A percentile compares a stretch with the other conserved stretches of the same genome.
These are phyloP conservation scores for Rhinichthys klamathensis DNA, from an alignment of 2,113 vertebrate species.

Conservation along the genomic window DNA sequence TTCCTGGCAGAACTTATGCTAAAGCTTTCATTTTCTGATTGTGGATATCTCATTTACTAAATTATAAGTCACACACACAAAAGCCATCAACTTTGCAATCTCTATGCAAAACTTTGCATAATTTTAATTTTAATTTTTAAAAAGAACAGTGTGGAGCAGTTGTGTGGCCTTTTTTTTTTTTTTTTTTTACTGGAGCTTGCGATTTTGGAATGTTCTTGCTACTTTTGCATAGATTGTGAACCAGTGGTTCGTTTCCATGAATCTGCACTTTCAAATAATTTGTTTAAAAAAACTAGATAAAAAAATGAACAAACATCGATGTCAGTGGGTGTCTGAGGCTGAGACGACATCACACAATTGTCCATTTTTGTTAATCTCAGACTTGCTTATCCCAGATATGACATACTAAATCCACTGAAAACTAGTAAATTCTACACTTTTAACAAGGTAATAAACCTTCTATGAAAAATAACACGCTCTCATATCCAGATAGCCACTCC, in stretches of 20 bases:
- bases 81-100: not conserved
- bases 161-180: too few species aligned
- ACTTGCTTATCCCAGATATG: not conserved
- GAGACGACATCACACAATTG: not conserved
- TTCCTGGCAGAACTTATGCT: too few species aligned
- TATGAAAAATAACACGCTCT: not conserved
- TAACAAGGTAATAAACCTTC: not conserved
- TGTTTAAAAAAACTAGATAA: not conserved
- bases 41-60: not conserved
- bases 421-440: not conserved
- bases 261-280: not conserved
- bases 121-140: too few species aligned
- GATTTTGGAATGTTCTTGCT: not conserved
- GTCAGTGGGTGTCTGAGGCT: not conserved
- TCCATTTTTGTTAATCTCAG: not conserved
- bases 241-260: not conserved
- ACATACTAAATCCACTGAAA: not conserved
- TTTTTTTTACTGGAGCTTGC: not conserved
- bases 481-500: not conserved
- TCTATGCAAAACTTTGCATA: not conserved
- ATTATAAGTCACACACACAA: not conserved
- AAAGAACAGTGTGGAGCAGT: too few species aligned
- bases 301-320: not conserved
- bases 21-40: not conserved
- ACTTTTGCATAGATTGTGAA: not conserved